phyloP scores from a whole-genome alignment of 1,140 invertebrate genomes.

The Metaphire vulgaris region DNA sequence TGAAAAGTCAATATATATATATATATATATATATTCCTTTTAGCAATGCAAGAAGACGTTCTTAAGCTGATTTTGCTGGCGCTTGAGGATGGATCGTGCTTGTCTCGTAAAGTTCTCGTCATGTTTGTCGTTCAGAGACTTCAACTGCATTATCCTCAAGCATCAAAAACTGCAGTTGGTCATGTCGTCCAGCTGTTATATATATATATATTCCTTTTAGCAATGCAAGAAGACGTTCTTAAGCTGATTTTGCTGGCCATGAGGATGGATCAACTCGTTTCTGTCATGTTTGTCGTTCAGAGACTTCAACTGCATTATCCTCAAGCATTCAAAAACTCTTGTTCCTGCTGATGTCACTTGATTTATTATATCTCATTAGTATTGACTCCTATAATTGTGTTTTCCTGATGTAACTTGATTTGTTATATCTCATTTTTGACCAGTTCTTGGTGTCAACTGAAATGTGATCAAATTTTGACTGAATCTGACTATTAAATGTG shows the following conservation, averaged over 20 bases:
- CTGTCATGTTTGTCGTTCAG: slow-evolving; percentile 98
- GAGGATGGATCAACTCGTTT: slow-evolving; percentile 88
- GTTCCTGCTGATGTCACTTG: too few species aligned
- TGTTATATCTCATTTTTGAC: too few species aligned
- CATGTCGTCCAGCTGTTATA: slow-evolving; percentile 97
- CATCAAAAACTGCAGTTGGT: slow-evolving; percentile 95
- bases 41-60: slow-evolving; percentile 97
- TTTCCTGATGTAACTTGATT: too few species aligned
- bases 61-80: slow-evolving; percentile 86
- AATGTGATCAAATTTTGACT: too few species aligned
- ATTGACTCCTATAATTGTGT: too few species aligned
- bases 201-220: too few species aligned
- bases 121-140: slow-evolving; percentile 97
- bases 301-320: slow-evolving; percentile 88
- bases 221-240: slow-evolving; percentile 97
- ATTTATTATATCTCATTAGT: too few species aligned
- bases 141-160: slow-evolving; percentile 90
- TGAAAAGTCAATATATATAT: too few species aligned
- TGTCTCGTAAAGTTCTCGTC: slow-evolving; percentile 93
- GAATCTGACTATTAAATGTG: too few species aligned
- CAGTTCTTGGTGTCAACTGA: too few species aligned
- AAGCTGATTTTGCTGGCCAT: slow-evolving; percentile 86
- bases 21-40: slow-evolving; percentile 32
- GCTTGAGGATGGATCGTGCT: slow-evolving; percentile 89
- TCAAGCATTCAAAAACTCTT: slow-evolving; percentile 96